Evolutionary conservation across 2,113 vertebrate genomes (phyloP).

Genomic region (Cochlearius cochlearius): DNA sequence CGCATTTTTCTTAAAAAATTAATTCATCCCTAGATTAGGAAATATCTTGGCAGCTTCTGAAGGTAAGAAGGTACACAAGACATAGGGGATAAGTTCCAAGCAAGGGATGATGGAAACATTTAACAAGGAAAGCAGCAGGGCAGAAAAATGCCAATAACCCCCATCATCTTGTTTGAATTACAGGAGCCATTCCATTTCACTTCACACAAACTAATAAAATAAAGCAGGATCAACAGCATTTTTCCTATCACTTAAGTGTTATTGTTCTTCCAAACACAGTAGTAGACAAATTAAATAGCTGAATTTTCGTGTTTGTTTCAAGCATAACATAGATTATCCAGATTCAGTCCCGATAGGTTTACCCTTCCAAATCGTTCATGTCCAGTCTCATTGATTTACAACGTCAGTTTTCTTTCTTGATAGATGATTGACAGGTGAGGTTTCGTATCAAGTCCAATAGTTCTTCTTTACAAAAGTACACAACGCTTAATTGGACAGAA

Average conservation of each 20-base stretch:
- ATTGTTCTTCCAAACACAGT: background rate
- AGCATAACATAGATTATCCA: background rate
- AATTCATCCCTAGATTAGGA: background rate
- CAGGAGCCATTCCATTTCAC: background rate
- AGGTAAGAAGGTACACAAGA: background rate
- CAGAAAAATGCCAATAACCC: background rate
- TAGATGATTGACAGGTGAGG: background rate
- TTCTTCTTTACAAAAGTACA: background rate
- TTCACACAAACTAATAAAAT: background rate
- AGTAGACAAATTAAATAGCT: background rate
- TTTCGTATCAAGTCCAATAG: background rate
- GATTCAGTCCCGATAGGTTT: background rate
- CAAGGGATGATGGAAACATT: background rate
- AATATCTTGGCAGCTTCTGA: background rate
- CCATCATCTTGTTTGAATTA: background rate
- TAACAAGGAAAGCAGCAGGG: background rate
- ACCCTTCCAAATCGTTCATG: background rate
- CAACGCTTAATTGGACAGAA: background rate
- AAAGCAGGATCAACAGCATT: background rate
- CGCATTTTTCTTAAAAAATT: background rate
- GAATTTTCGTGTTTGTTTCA: background rate
- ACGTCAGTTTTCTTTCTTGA: background rate
- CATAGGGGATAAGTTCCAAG: background rate
- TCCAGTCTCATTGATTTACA: background rate
- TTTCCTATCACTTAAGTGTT: background rate